A percentile compares a stretch with the other conserved stretches of the same genome.
phyloP scores from a whole-genome alignment of 1,140 invertebrate genomes.

The Venturia canescens region DNA sequence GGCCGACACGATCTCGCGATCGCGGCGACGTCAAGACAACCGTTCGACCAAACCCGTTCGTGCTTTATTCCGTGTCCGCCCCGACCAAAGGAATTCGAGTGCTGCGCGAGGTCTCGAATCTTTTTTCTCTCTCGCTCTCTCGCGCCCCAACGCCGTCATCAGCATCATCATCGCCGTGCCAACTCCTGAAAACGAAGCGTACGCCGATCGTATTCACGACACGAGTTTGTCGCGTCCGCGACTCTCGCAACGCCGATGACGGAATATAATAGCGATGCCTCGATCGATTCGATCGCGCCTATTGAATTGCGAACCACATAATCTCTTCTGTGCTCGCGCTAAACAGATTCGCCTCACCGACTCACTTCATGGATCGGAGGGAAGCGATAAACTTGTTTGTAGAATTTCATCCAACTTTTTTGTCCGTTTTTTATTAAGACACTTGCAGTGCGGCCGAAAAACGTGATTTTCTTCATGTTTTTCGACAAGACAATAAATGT shows the following conservation, averaged over 20 bases:
- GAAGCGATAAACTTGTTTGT: no score
- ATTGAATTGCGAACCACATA: conserved; percentile 37
- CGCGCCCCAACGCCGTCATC: background rate
- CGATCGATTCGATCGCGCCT: conserved; percentile 17
- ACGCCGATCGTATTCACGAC: conserved; percentile 29
- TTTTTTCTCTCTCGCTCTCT: no score
- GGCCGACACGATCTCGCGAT: background rate
- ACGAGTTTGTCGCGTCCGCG: conserved; percentile 15
- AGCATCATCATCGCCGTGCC: background rate
- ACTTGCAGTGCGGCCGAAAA: no score
- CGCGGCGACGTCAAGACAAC: conserved; percentile 13
- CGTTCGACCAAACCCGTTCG: conserved; percentile 34
- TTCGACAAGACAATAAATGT: no score
- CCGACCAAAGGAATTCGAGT: conserved; percentile 40
- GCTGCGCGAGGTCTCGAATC: background rate
- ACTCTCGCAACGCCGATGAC: background rate
- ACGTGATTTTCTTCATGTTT: no score
- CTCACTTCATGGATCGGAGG: no score
- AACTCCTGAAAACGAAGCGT: background rate
- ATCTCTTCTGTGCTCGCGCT: background rate
- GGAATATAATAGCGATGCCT: background rate
- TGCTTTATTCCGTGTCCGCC: conserved; percentile 17
- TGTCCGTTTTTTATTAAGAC: background rate
- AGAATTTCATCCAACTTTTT: no score
- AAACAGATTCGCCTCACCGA: background rate